Evolutionary conservation across 2,113 vertebrate genomes (phyloP).

Genomic region (Alligator sinensis): DNA sequence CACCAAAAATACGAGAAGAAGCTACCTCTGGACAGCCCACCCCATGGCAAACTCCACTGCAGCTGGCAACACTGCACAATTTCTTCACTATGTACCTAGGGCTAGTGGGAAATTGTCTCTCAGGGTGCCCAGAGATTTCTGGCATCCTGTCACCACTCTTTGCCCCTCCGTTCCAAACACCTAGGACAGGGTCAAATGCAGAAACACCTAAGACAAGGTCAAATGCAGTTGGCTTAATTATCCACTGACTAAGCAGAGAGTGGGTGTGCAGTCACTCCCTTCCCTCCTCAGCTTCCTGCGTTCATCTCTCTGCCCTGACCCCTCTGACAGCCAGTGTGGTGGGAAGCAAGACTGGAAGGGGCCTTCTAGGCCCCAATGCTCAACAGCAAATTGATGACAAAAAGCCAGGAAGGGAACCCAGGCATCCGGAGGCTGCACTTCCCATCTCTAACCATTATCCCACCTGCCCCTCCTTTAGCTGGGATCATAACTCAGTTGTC

Average conservation of each 20-base stretch:
- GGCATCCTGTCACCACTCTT: background rate
- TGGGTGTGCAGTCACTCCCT: background rate
- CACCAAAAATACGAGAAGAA: background rate
- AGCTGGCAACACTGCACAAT: background rate
- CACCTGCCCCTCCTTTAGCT: background rate
- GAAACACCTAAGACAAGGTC: background rate
- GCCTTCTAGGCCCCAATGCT: background rate
- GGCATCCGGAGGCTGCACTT: no score
- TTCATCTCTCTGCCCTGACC: background rate
- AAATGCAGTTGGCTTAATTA: background rate
- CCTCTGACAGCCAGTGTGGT: fast-evolving
- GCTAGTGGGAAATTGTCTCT: background rate
- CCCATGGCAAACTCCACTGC: background rate
- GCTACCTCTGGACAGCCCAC: background rate
- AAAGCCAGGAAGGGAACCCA: background rate
- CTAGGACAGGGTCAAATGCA: background rate
- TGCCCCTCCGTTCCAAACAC: background rate
- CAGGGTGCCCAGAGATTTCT: background rate
- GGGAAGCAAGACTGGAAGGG: background rate
- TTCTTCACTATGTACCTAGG: background rate
- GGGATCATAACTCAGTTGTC: background rate
- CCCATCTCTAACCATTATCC: background rate
- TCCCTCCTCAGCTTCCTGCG: background rate
- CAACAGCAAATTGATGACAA: background rate
- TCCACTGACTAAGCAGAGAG: background rate